Conservation (phyloP, 2,888 invertebrate genomes). For the Pristionchus exspectatus region DNA sequence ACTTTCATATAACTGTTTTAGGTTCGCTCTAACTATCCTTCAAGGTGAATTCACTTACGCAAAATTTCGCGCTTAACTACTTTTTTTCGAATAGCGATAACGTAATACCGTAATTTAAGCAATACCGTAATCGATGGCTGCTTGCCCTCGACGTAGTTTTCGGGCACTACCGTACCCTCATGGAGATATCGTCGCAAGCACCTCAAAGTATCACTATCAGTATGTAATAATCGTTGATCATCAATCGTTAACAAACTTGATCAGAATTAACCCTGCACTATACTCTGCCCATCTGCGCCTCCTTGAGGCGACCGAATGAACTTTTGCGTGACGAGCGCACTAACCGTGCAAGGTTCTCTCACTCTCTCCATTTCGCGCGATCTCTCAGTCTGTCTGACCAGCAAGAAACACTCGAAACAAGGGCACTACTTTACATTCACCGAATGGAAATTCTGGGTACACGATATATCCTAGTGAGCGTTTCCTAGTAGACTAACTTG, state of each 20-base stretch:
- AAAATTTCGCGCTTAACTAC: too few species aligned
- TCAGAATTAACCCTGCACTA: neutral
- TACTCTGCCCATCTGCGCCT: neutral
- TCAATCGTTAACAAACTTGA: too few species aligned
- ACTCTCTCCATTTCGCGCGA: neutral
- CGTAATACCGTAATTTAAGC: neutral
- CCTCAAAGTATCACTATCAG: neutral
- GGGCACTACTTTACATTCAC: too few species aligned
- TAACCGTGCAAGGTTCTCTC: neutral
- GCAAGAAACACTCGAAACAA: too few species aligned
- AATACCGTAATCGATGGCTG: neutral
- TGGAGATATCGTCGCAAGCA: neutral
- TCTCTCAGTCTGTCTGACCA: neutral
- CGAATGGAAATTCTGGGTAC: too few species aligned
- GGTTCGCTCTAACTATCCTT: too few species aligned
- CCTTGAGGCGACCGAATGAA: neutral
- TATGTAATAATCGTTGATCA: too few species aligned
- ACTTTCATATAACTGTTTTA: too few species aligned
- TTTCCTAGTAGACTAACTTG: too few species aligned
- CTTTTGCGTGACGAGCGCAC: neutral
- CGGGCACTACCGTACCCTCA: constrained; percentile 1
- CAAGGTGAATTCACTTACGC: too few species aligned
- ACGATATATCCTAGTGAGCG: too few species aligned
- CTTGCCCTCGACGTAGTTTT: neutral
- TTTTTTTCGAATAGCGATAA: too few species aligned